A percentile compares a stretch with the other conserved stretches of the same genome.
These are phyloP conservation scores for Toxostoma redivivum DNA, from an alignment of 2,113 vertebrate species.

Conservation along the genomic window DNA sequence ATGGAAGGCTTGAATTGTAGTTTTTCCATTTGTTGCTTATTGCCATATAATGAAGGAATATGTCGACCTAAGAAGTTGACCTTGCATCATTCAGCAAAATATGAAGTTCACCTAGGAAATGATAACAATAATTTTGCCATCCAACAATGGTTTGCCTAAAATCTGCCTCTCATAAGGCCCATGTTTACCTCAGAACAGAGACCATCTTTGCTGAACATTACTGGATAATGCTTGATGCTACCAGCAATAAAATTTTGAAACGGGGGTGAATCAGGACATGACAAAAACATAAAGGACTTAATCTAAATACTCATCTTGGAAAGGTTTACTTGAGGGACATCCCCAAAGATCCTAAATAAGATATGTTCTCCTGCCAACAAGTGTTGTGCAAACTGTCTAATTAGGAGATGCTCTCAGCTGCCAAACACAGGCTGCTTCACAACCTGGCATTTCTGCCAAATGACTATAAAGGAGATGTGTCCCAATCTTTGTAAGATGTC, in stretches of 20 bases:
- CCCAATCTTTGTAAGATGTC: not conserved
- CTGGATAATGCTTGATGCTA: not conserved
- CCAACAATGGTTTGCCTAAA: not conserved
- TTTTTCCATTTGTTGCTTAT: not conserved
- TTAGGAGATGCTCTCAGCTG: not conserved
- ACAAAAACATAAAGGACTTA: not conserved
- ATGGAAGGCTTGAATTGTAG: not conserved
- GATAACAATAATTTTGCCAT: not conserved
- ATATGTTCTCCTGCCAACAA: not conserved
- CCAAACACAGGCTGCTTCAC: not conserved
- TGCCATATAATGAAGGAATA: not conserved
- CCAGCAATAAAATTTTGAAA: not conserved
- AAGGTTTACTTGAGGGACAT: not conserved
- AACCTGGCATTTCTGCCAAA: constrained; percentile 4
- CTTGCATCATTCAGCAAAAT: not conserved
- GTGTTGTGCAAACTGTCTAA: not conserved
- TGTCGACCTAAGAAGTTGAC: not conserved
- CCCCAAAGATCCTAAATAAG: constrained; percentile 11
- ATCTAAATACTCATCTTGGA: not conserved
- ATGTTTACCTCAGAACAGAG: not conserved
- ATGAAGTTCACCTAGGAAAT: not conserved
- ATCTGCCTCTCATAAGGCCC: not conserved
- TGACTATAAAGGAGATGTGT: not conserved
- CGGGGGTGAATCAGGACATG: not conserved
- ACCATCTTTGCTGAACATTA: not conserved